Percentiles rank a stretch among this genome's conserved stretches.
Conservation (phyloP, 2,888 invertebrate genomes). For the Branchinecta sandiegonensis region DNA sequence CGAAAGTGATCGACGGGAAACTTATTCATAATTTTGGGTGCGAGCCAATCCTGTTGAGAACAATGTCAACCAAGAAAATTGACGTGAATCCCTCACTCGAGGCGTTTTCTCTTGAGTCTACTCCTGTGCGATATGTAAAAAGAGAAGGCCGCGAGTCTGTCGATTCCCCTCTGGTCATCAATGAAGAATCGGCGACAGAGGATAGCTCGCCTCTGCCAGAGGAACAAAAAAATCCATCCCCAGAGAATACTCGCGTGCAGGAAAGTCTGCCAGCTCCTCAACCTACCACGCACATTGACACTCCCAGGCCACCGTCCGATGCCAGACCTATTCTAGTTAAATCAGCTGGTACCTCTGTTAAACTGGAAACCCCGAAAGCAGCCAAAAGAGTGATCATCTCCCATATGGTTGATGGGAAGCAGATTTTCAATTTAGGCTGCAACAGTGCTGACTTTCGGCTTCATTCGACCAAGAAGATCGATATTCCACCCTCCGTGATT, state of each 20-base stretch:
- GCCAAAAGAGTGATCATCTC: background rate
- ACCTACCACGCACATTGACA: too few relatives aligned
- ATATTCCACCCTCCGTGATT: background rate
- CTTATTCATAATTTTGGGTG: background rate
- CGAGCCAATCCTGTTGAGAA: background rate
- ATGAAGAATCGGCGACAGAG: background rate
- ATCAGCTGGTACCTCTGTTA: background rate
- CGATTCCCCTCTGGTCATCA: background rate
- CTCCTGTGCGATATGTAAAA: too few relatives aligned
- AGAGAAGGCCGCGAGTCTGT: background rate
- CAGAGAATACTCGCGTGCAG: too few relatives aligned
- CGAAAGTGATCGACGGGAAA: background rate
- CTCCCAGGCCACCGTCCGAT: too few relatives aligned
- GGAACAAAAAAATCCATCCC: too few relatives aligned
- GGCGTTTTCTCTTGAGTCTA: background rate
- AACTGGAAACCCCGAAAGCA: background rate
- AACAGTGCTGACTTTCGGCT: background rate
- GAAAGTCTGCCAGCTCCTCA: too few relatives aligned
- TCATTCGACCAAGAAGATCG: background rate
- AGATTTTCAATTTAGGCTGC: slow-evolving; percentile 8
- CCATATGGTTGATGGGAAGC: background rate
- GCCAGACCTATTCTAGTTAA: background rate
- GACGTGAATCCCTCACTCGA: background rate
- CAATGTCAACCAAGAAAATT: slow-evolving; percentile 4
- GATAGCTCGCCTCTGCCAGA: background rate